These are phyloP conservation scores for Pithys albifrons DNA, from an alignment of 2,113 vertebrate genomes.

Conservation along the genomic window DNA sequence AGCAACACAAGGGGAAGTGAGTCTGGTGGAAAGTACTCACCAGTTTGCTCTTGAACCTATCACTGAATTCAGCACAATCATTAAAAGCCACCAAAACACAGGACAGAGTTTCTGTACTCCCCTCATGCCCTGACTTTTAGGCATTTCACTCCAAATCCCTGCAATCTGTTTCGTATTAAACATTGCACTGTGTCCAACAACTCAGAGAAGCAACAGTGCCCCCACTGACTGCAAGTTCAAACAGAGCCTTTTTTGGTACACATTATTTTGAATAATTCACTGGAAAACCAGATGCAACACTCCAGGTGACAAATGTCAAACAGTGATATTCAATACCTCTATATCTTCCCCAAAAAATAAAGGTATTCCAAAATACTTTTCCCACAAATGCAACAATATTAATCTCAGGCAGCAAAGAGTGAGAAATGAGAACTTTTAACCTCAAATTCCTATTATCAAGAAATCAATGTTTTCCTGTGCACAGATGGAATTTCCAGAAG, in stretches of 20 bases:
- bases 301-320: background rate
- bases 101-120: background rate
- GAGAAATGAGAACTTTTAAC: background rate
- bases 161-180: constrained; percentile 23
- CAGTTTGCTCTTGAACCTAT: background rate
- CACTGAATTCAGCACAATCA: background rate
- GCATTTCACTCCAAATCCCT: background rate
- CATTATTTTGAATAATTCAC: background rate
- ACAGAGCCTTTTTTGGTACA: background rate
- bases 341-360: background rate
- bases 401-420: background rate
- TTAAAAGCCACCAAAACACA: background rate
- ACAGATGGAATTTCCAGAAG: background rate
- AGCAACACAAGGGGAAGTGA: constrained; percentile 33
- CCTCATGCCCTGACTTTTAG: background rate
- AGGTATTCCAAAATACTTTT: background rate
- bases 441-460: background rate
- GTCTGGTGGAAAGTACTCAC: background rate
- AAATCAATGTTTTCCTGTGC: background rate
- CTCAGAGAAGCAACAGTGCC: constrained; percentile 31
- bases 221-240: background rate
- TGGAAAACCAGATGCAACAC: background rate
- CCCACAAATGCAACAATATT: background rate
- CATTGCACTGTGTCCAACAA: background rate
- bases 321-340: background rate